Evolutionary conservation across 2,888 invertebrate genomes (phyloP), one percentile per base, ranked within the genome.

Genomic region (Girardia tigrina): DNA sequence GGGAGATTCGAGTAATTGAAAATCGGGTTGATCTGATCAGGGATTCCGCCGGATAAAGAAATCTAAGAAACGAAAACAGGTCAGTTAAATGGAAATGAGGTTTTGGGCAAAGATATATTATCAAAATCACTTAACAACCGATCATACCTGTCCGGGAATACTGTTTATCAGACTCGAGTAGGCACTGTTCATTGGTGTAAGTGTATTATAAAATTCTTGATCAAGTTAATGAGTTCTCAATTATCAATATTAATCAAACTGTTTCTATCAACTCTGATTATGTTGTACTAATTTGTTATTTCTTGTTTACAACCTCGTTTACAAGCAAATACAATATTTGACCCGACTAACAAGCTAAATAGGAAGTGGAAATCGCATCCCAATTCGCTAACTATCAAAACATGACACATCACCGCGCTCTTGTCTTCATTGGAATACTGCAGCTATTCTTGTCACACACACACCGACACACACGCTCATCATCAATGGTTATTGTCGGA

Each of bases 201-300:
- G 4, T 12, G 4, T 4, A 56, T 56, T 56, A 36, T 12, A 12
- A 23, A 56, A 56, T n/a, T 56, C n/a, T 56, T 4, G 23, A 2
- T 12, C 4, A 56, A 12, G n/a, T 56, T 56, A 56, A 56, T n/a
- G 56, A 56, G 56, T 56, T n/a, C 56, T 56, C 56, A 56, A 56
- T 56, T 56, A 56, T 56, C 56, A 56, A 56, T 56, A 56, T 56
- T 56, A 56, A 56, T 56, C 56, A 56, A 56, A 56, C 56, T 23
- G 23, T 23, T 56, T 56, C 56, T 56, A 56, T 56, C 56, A 56
- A 56, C 56, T 56, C 4, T 56, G 56, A 56, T 56, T 56, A 56
- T 56, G 56, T 56, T 56, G 56, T 56, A 56, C 56, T 56, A 56
- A 56, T 56, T 56, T 56, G 56, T 56, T 56, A 56, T 56, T 56